Percentiles rank a stretch among this genome's conserved stretches.
Conservation (phyloP, 2,797 vertebrate species). For the Sebastes iracundus region DNA sequence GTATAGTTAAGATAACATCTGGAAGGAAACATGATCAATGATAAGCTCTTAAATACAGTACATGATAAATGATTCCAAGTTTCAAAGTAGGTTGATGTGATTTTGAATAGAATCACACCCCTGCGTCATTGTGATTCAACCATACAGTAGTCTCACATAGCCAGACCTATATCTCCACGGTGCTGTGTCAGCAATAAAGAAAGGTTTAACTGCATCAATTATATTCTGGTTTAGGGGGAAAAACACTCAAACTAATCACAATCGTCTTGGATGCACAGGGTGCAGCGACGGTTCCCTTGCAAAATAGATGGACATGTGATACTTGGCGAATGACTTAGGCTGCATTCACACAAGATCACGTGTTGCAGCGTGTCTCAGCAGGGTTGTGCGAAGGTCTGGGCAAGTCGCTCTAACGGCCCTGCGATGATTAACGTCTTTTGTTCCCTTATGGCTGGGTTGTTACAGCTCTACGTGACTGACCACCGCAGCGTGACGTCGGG, state of each 20-base stretch:
- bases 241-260: background rate
- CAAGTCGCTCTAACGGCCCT: too few relatives aligned
- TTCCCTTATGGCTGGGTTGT: too few relatives aligned
- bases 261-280: too few relatives aligned
- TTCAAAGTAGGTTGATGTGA: background rate
- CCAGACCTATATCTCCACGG: background rate
- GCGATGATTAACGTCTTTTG: too few relatives aligned
- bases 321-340: too few relatives aligned
- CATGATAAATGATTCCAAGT: background rate
- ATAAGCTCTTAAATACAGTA: background rate
- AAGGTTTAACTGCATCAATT: background rate
- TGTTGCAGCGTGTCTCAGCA: too few relatives aligned
- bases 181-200: background rate
- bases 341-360: too few relatives aligned
- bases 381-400: too few relatives aligned
- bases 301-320: too few relatives aligned
- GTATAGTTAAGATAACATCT: background rate
- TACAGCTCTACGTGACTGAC: too few relatives aligned
- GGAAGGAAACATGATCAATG: background rate
- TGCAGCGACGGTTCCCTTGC: too few relatives aligned
- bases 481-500: too few relatives aligned
- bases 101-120: background rate
- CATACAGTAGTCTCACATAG: background rate
- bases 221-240: background rate
- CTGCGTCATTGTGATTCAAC: background rate